Evolutionary conservation across 1,140 invertebrate species (phyloP), one percentile per base, ranked within the genome.

Genomic region (Papilio polyxenes): DNA sequence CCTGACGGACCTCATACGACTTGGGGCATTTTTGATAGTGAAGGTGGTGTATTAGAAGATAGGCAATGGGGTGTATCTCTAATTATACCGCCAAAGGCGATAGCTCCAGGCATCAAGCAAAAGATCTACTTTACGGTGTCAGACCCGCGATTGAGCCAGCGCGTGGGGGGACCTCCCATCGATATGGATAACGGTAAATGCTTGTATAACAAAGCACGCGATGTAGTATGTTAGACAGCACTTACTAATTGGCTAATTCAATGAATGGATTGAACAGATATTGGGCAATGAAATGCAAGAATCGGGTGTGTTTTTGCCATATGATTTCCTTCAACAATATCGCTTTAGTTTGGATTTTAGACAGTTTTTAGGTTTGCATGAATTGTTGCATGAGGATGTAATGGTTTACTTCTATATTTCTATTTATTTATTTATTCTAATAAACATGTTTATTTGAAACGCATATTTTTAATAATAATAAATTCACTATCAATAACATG

Each of bases 91-190:
- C 96, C 97, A 81, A 97, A 97, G 82, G 98, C 98, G 49, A 96
- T 99, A 84, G 96, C 97, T 75, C 95, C 96, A 23, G 97, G 97
- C 65, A 96, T 96, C 84, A 96, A 96, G 85, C 98, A 99, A 95
- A 98, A 99, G 94, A 97, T 99, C 89, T 99, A 98, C 96, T 98
- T 99, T 95, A 98, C 98, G 91, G 98, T 99, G 83, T 96, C 96
- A 85, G 96, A 97, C 90, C 96, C 97, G 81, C 95, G 96, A 87
- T 93, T 96, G 93, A 96, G 96, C 89, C 96, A 96, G 88, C 95
- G 95, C 84, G 95, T 96, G 90, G 96, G 96, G 87, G 95, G 97
- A 85, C 97, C 97, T 80, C 97, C 97, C 81, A 95, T 98, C 92
- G 97, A 98, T 95, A 96, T 97, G 95, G 97, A 98, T 95, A 98